Evolutionary conservation across 2,113 vertebrate genomes (phyloP).

Genomic region (Oreochromis niloticus): DNA sequence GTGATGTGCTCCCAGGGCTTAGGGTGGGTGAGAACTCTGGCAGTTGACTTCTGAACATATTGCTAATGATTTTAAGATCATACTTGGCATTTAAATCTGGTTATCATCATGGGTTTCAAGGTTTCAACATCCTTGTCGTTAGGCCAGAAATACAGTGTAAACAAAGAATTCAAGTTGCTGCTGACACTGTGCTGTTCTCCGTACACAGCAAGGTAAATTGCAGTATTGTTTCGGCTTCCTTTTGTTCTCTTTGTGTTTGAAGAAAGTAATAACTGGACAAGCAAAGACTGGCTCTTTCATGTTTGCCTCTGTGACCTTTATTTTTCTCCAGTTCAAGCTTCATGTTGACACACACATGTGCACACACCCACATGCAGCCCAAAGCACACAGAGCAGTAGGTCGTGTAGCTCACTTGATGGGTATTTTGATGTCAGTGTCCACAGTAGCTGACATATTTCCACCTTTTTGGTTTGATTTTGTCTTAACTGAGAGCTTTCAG

Average conservation of each 20-base stretch:
- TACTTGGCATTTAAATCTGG: background rate
- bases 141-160: background rate
- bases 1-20: background rate
- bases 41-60: background rate
- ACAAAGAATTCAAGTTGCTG: background rate
- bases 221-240: background rate
- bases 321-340: background rate
- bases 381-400: background rate
- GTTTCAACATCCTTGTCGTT: background rate
- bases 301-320: background rate
- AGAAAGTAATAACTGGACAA: background rate
- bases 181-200: background rate
- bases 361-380: background rate
- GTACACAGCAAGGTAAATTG: background rate
- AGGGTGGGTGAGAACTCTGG: background rate
- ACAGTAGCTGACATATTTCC: background rate
- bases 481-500: background rate
- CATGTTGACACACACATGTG: background rate
- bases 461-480: background rate
- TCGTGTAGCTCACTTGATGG: background rate
- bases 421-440: background rate
- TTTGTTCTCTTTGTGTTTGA: background rate
- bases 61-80: background rate
- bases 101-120: background rate
- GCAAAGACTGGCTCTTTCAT: background rate